phyloP scores from a whole-genome alignment of 2,797 vertebrate species.

The Eidolon dupreanum region DNA sequence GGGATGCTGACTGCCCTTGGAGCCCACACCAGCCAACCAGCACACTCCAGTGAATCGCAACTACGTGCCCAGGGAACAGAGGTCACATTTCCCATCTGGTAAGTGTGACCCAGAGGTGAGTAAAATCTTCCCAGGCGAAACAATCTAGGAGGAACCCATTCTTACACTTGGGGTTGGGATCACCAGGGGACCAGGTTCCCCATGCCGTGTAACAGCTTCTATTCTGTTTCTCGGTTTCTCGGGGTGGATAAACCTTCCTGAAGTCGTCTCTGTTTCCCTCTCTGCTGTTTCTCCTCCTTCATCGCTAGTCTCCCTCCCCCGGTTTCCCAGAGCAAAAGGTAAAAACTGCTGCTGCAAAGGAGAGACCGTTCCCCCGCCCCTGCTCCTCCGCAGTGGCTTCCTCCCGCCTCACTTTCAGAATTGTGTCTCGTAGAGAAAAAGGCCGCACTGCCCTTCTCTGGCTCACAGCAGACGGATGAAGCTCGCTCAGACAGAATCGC shows the following conservation, averaged over 20 bases:
- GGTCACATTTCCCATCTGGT: not conserved
- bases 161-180: not conserved
- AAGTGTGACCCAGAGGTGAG: not conserved
- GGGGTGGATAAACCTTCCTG: not conserved
- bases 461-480: not conserved
- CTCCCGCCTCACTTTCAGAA: not conserved
- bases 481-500: not conserved
- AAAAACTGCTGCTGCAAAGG: not conserved
- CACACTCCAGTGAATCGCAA: not conserved
- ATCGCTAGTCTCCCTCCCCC: not conserved
- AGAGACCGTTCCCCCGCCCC: rapidly evolving
- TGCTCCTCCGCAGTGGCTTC: not conserved
- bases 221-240: not conserved
- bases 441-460: not conserved
- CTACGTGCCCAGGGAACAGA: rapidly evolving
- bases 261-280: not conserved
- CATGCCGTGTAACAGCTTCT: rapidly evolving
- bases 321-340: not conserved
- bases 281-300: not conserved
- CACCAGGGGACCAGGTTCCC: not conserved
- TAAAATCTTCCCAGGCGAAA: not conserved
- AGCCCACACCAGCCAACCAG: not conserved
- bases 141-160: not conserved
- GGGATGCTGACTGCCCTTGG: rapidly evolving
- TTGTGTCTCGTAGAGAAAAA: not conserved